Evolutionary conservation across 1,140 invertebrate species (phyloP).

Genomic region (Panulirus ornatus): DNA sequence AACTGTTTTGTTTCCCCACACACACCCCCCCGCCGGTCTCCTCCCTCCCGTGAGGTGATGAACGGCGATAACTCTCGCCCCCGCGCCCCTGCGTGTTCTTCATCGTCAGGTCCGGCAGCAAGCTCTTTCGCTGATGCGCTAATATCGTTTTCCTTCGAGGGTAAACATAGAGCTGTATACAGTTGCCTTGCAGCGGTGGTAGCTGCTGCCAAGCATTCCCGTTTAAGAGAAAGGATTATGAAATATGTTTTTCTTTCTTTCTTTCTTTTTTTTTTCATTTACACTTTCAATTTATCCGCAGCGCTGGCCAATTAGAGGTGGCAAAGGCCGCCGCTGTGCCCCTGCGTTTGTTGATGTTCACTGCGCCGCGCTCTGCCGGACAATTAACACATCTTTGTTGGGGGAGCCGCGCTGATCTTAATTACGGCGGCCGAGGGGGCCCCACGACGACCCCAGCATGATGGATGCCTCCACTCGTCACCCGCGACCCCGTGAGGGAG

Average conservation of each 20-base stretch:
- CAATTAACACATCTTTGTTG: slow-evolving; percentile 56
- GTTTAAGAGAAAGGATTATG: too few species aligned
- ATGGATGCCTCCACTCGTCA: slow-evolving; percentile 45
- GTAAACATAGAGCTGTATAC: too few species aligned
- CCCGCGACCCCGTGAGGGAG: slow-evolving; percentile 13
- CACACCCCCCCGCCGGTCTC: too few species aligned
- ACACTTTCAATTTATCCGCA: too few species aligned
- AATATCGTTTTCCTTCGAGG: too few species aligned
- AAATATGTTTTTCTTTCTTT: too few species aligned
- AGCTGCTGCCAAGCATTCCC: too few species aligned
- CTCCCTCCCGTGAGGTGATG: neutral
- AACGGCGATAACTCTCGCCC: neutral
- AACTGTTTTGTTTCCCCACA: neutral
- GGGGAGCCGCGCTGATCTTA: slow-evolving; percentile 39
- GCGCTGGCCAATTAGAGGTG: slow-evolving; percentile 25
- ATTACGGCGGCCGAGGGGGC: slow-evolving; percentile 14
- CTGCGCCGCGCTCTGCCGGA: slow-evolving; percentile 5
- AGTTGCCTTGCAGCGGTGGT: too few species aligned
- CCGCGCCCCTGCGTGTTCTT: neutral
- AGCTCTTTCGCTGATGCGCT: too few species aligned
- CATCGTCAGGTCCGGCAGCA: neutral
- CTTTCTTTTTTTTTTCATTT: too few species aligned
- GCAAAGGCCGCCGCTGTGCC: slow-evolving; percentile 11
- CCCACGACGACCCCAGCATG: slow-evolving; percentile 19
- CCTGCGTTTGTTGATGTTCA: slow-evolving; percentile 41